phyloP scores from a whole-genome alignment of 2,113 vertebrate genomes.

The Oncorhynchus masou region DNA sequence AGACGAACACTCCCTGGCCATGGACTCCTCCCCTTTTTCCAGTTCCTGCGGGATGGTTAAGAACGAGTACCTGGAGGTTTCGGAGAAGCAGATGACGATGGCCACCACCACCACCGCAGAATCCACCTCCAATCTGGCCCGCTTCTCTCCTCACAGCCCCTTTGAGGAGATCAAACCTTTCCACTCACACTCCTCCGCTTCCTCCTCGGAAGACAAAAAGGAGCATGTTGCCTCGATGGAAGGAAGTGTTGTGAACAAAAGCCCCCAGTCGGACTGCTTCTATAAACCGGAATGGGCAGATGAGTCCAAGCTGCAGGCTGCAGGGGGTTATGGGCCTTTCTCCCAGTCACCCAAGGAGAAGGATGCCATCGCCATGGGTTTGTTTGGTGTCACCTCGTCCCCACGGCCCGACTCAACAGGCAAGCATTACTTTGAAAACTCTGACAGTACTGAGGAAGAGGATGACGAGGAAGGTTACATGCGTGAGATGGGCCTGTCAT shows the following conservation, averaged over 20 bases:
- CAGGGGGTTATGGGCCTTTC: constrained; percentile 53
- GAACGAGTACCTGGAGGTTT: constrained; percentile 91
- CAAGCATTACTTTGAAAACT: constrained; percentile 75
- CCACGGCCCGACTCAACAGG: constrained; percentile 71
- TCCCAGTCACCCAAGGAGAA: constrained; percentile 56
- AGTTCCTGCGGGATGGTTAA: constrained; percentile 67
- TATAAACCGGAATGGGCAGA: constrained; percentile 71
- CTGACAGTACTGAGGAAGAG: constrained; percentile 78
- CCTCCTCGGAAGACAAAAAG: constrained; percentile 47
- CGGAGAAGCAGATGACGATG: constrained; percentile 74
- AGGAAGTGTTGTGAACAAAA: constrained; percentile 69
- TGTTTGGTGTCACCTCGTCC: constrained; percentile 77
- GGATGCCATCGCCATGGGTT: constrained; percentile 66
- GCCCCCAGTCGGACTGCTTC: constrained; percentile 69
- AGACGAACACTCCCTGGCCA: constrained; percentile 73
- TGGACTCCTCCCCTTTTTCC: constrained; percentile 65
- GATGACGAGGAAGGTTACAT: constrained; percentile 68
- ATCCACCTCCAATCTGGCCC: constrained; percentile 71
- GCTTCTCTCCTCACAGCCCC: constrained; percentile 75
- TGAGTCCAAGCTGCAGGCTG: constrained; percentile 49
- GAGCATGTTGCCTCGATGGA: constrained; percentile 42
- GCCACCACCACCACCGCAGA: constrained; percentile 66
- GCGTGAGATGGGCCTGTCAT: constrained; percentile 60
- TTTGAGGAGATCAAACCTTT: constrained; percentile 74
- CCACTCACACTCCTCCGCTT: constrained; percentile 40